Base-by-base conservation (phyloP, 2,113 vertebrate species). In the Trogon melanurus region DNA sequence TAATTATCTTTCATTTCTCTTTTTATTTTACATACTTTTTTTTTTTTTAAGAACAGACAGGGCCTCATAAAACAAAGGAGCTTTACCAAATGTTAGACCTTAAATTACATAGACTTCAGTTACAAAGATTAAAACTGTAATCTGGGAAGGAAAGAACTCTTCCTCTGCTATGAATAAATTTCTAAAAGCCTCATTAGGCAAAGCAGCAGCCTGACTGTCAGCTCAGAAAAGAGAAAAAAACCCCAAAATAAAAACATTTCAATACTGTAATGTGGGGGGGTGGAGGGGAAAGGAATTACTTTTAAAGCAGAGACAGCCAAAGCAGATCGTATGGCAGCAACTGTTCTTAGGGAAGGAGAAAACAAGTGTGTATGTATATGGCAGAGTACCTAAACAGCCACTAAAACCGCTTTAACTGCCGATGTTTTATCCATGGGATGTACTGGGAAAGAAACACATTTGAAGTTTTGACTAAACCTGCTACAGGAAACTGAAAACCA, bases 401-500 rank as follows among this genome's bases (percentile, higher is more conserved):
- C 26, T 48, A 65, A 61, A 92, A 89, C 73, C 65, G 82, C 58
- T 78, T 61, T 78, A 94, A 88, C 44, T 91, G 93, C 38, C 67
- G 4, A 1, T 44, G 50, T 73, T 96, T 89, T 85, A 76, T 47
- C 82, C 60, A 67, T 19, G 26, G 57, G 50, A 88, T 60, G 53
- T 45, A 91, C 32, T 58, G 45, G 70, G 21, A 90, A 85, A 89
- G 67, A 91, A 96, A 95, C 79, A 96, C 60, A 89, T 95, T 95
- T 74, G 88, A 81, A 96, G n/a, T 64, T 88, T 48, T 62, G 80
- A 88, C 36, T 81, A 79, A 84, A 74, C 15, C 5, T 56, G 90
- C 84, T 93, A 91, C 36, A 51, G 67, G 66, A 88, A 94, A 62
- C 13, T 2, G 48, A 85, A 88, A 69, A 51, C 6, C 1, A 70